phyloP scores from a whole-genome alignment of 2,888 invertebrate genomes.

The Oxycera nigricornis region DNA sequence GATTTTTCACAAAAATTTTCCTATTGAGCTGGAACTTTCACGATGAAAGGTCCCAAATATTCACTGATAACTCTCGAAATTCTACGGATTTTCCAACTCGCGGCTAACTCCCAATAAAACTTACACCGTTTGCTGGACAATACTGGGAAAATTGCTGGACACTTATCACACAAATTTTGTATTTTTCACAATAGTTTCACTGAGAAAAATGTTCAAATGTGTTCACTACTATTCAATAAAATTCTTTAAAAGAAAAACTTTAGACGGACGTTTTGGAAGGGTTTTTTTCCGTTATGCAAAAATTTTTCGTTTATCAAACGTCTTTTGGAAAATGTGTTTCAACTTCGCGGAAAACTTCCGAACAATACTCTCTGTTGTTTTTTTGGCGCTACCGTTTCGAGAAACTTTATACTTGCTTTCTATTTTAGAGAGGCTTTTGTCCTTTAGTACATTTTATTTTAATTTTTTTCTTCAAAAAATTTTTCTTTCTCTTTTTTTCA shows the following conservation, averaged over 20 bases:
- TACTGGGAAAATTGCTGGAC: constrained; percentile 27
- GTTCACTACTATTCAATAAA: constrained; percentile 25
- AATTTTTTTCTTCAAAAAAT: neutral
- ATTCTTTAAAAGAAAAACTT: constrained; percentile 56
- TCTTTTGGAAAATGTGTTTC: constrained; percentile 38
- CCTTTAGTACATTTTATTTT: neutral
- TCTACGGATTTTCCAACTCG: neutral
- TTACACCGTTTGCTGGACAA: constrained; percentile 28
- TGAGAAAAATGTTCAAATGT: neutral
- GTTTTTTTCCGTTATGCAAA: constrained; percentile 23
- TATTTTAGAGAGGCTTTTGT: neutral
- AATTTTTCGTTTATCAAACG: neutral
- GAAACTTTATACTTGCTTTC: too few species aligned
- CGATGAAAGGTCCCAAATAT: neutral
- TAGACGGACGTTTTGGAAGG: constrained; percentile 57
- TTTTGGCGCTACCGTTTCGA: too few species aligned
- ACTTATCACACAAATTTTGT: constrained; percentile 21
- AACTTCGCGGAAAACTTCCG: constrained; percentile 42
- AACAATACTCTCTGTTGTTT: constrained; percentile 10
- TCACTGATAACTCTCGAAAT: neutral
- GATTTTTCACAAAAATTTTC: constrained; percentile 39
- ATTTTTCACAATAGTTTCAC: neutral
- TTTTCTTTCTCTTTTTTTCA: constrained; percentile 29
- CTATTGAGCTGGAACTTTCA: constrained; percentile 29
- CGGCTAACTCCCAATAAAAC: neutral